A percentile compares a stretch with the other conserved stretches of the same genome.
Evolutionary conservation across 2,888 invertebrate species (phyloP).

Genomic region (Electrophaes corylata): DNA sequence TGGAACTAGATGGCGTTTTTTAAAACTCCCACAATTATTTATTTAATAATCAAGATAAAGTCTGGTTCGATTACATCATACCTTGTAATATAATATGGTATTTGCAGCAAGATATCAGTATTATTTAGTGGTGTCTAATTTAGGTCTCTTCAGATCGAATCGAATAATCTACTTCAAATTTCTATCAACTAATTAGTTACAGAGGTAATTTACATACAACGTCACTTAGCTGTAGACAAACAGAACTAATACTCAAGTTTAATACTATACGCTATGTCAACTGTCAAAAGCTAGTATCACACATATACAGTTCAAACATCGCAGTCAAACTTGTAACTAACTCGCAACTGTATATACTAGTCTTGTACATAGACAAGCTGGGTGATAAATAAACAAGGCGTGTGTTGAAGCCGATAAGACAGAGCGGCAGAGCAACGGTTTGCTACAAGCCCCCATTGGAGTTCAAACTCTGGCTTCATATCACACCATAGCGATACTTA

Average conservation of each 20-base stretch:
- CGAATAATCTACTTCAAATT: conserved; percentile 35
- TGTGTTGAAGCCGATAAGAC: conserved; percentile 78
- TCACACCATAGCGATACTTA: conserved; percentile 46
- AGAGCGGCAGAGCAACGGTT: conserved; percentile 48
- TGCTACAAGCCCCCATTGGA: conserved; percentile 39
- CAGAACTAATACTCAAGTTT: conserved; percentile 29
- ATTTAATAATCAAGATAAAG: no score
- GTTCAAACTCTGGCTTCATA: conserved; percentile 30
- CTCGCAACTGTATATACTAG: conserved; percentile 54
- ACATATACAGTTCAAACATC: conserved; percentile 51
- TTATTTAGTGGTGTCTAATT: not conserved
- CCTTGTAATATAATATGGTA: no score
- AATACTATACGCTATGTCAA: conserved; percentile 28
- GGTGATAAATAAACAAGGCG: conserved; percentile 79
- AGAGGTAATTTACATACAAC: conserved; percentile 39
- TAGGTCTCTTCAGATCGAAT: conserved; percentile 21
- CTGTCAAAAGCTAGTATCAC: conserved; percentile 30
- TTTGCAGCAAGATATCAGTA: not conserved
- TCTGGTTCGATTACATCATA: no score
- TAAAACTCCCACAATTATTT: no score
- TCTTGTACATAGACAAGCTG: conserved; percentile 52
- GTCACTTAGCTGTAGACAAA: conserved; percentile 38
- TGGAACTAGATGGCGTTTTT: no score
- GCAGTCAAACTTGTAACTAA: conserved; percentile 51
- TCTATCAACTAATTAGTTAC: conserved; percentile 39